Evolutionary conservation across 2,113 vertebrate genomes (phyloP).

Genomic region (Megaptera novaeangliae): DNA sequence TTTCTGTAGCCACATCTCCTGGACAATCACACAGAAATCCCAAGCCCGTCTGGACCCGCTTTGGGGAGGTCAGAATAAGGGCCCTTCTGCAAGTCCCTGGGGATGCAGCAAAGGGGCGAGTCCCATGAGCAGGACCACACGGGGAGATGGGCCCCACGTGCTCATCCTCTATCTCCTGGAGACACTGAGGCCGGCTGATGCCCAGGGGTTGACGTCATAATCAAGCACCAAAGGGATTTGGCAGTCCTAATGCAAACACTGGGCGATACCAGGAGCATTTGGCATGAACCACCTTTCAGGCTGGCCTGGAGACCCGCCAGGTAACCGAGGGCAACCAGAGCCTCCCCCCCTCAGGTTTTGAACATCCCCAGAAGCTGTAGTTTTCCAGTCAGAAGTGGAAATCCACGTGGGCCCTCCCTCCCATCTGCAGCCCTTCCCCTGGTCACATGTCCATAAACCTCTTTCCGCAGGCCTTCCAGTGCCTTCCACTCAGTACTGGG

Average conservation of each 20-base stretch:
- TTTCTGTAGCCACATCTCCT: neutral
- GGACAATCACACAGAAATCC: neutral
- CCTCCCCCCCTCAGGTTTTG: neutral
- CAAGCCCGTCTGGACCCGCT: accelerated
- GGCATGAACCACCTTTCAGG: neutral
- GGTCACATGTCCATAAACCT: neutral
- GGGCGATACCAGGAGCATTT: neutral
- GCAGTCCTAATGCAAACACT: neutral
- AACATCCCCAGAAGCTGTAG: neutral
- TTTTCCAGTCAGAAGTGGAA: constrained; percentile 25
- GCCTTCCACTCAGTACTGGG: neutral
- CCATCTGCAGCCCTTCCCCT: neutral
- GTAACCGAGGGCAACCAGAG: neutral
- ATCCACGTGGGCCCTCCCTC: neutral
- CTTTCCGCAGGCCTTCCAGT: neutral
- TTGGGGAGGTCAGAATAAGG: neutral
- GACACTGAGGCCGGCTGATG: neutral
- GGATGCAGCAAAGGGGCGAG: neutral
- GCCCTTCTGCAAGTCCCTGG: neutral
- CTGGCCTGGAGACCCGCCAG: neutral
- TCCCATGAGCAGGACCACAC: accelerated
- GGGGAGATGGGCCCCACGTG: neutral
- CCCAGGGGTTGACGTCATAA: neutral
- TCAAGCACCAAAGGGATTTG: neutral
- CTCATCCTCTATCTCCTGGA: neutral